Evolutionary conservation across 2,113 vertebrate species (phyloP), one percentile per base, ranked within the genome.

Genomic region (Addax nasomaculatus): DNA sequence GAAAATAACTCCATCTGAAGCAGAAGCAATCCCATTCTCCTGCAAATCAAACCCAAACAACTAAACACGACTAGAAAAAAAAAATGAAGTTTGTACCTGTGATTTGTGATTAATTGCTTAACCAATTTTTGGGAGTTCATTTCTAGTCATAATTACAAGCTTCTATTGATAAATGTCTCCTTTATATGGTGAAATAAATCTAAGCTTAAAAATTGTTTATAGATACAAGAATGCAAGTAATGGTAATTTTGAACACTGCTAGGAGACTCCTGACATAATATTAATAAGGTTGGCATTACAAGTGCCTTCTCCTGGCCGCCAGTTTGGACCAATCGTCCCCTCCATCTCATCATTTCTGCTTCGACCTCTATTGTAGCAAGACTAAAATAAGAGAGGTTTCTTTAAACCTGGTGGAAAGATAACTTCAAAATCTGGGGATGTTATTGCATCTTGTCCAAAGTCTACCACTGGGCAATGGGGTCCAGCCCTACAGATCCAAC

Each of bases 1-100:
- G 97, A 98, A 98, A 98, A 97, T 70, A 97, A 96, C 84, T 97
- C 33, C 58, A 98, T 97, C 89, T 97, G 95, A 96, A 88, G 80
- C 89, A 93, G 62, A 97, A 60, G 27, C 73, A 95, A 92, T 92
- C 45, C 73, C 85, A n/a, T 78, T 91, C 62, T 92, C 55, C 78
- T 23, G 60, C 93, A 98, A 97, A 98, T 97, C 95, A 98, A 95
- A 96, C 76, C 73, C 29, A 97, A 97, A 97, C 93, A 98, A 97
- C 98, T 98, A 98, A 98, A 98, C 58, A 92, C 1, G 4, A 93
- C 78, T 81, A 36, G 49, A 39, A 53, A 85, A 84, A 29, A 30
- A 89, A 27, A 89, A 85, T 16, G 47, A 90, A 93, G 86, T 94
- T 93, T 92, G 30, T 91, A 80, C 55, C 23, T 95, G 43, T 53